Evolutionary conservation across 2,113 vertebrate genomes (phyloP).

Genomic region (Ceyx cyanopectus): DNA sequence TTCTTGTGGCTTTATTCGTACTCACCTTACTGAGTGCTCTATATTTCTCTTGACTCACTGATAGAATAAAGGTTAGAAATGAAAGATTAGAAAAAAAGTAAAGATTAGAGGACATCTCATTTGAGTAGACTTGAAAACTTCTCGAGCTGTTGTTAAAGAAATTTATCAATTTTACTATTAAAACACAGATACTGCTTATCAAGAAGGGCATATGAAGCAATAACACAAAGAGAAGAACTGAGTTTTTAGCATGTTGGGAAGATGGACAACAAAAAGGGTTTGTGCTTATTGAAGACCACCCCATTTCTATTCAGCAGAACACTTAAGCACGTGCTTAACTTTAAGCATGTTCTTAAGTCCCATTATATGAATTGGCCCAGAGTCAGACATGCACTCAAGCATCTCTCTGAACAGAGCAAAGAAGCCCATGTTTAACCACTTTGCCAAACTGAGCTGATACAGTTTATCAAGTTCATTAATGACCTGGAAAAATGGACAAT

Average conservation of each 20-base stretch:
- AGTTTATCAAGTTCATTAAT: not conserved
- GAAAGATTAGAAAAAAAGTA: not conserved
- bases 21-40: not conserved
- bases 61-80: not conserved
- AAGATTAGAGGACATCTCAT: not conserved
- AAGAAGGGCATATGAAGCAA: not conserved
- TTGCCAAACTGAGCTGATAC: not conserved
- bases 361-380: not conserved
- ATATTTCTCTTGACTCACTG: not conserved
- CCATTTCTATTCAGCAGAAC: not conserved
- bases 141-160: not conserved
- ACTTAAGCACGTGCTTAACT: not conserved
- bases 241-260: not conserved
- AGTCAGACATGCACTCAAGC: not conserved
- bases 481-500: not conserved
- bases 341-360: not conserved
- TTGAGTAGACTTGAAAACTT: not conserved
- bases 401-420: not conserved
- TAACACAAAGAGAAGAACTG: not conserved
- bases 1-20: not conserved
- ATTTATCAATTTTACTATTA: not conserved
- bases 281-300: not conserved
- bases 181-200: not conserved
- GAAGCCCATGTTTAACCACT: not conserved
- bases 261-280: not conserved